Base-by-base conservation (phyloP, 2,888 invertebrate species). In the Drosophila yooni region DNA sequence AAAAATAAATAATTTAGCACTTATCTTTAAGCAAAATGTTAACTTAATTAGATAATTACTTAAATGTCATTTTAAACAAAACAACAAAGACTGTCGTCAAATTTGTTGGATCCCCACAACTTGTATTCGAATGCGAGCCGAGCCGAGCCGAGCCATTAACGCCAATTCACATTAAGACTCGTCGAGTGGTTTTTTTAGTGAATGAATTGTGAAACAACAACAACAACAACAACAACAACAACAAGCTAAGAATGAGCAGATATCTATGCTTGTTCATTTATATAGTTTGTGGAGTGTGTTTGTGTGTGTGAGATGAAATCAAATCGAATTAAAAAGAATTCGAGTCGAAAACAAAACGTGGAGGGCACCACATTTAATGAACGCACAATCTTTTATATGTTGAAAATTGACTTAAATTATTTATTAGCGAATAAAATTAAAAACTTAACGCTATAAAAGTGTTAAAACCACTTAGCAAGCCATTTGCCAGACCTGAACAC, bases 381-480 rank as follows among this genome's bases (percentile, higher is more conserved):
- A 87, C 79, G 87, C 89, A 89, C 76, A 76, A 82, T 74, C 82
- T 85, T 80, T 83, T 75, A 81, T 88, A 70, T 77, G 83, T 76
- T 77, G 73, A 70, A 82, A 85, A 89, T 90, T 88, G 83, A 79
- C 82, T 89, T 83, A 88, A 90, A 90, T 89, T 89, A 87, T 85
- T 90, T 89, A 89, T 88, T 88, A 88, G 83, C 85, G 88, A 87
- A 88, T 85, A 83, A 89, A 88, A 90, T 88, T 85, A 87, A 88
- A 89, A 84, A 86, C 77, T 89, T 91, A 91, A 91, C 91, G 89
- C 91, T 91, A 89, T 90, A 88, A 91, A 91, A 89, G 90, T 89
- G 91, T 91, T 91, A 91, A 91, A 91, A 87, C 87, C 91, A 91
- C 89, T 91, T 91, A 91, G 83, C 88, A 83, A 87, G 83, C 82